Percentiles rank a stretch among this genome's conserved stretches.
Conservation (phyloP, 2,113 vertebrate genomes). For the Eptesicus fuscus region DNA sequence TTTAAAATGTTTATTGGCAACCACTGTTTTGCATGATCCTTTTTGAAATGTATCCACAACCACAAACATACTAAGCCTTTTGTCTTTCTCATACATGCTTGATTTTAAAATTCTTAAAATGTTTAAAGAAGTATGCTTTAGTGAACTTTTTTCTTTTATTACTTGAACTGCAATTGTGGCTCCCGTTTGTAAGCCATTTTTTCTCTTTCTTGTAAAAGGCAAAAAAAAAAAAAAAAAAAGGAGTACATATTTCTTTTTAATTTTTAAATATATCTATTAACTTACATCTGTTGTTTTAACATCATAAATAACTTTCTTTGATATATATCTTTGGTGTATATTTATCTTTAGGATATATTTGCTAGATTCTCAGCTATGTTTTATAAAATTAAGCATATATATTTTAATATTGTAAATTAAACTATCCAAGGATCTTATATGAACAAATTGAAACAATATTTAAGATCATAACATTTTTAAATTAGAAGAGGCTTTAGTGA, state of each 20-base stretch:
- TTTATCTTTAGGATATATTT: not conserved
- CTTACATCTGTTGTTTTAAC: slow-evolving; percentile 50
- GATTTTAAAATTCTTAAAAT: slow-evolving; percentile 38
- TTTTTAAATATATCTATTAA: slow-evolving; percentile 51
- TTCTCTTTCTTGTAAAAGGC: not conserved
- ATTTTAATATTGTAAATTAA: slow-evolving; percentile 10
- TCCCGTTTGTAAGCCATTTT: slow-evolving; percentile 1
- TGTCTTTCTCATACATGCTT: slow-evolving; percentile 50
- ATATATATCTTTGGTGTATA: not conserved
- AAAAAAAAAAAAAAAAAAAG: slow-evolving; percentile 33
- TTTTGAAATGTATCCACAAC: slow-evolving; percentile 68
- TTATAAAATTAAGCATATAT: slow-evolving; percentile 16
- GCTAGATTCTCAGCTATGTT: slow-evolving; percentile 3
- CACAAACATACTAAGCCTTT: slow-evolving; percentile 58
- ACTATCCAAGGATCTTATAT: not conserved
- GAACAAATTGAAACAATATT: not conserved
- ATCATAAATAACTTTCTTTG: slow-evolving; percentile 51
- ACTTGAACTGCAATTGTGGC: not conserved
- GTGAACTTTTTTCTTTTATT: slow-evolving; percentile 46
- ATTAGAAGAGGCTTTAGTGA: not conserved
- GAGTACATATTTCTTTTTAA: not conserved
- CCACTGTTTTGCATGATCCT: slow-evolving; percentile 81
- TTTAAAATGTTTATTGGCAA: slow-evolving; percentile 54
- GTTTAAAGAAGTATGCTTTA: slow-evolving; percentile 59
- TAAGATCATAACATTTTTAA: not conserved